Evolutionary conservation across 2,797 vertebrate species (phyloP), one percentile per base, ranked within the genome.

Genomic region (Enoplosus armatus): DNA sequence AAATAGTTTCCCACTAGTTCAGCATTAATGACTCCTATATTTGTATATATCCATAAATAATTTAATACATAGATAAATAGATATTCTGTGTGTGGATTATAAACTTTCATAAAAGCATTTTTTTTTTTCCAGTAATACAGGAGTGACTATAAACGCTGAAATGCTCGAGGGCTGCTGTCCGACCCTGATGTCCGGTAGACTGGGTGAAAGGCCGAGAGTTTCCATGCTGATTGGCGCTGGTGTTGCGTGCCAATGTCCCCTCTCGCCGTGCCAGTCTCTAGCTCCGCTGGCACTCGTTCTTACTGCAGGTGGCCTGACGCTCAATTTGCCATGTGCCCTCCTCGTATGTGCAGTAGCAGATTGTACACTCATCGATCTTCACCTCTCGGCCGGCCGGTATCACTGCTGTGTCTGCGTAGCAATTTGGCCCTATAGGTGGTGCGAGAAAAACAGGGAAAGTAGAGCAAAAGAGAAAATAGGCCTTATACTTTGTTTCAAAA

Each of bases 321-420:
- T 99, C 98, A 50, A 99, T 97, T 86, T 98, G 95, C 98, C 98
- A 99, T 0, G 98, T 99, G 78, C 97, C 98, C 83, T 99, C 98
- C 92, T 99, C 98, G 0, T 99, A 99, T 24, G 98, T 99, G 89
- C 98, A 99, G 95, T 99, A 98, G 89, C 98, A 99, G 93, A 99
- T 97, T 83, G 98, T 99, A 77, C 98, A 99, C 59, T 98, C 98
- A 27, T 99, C 97, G 0, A 98, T 98, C 93, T 98, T 97, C 92
- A 99, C 97, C 87, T 99, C 98, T 67, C 98, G 95, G 69, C 98
- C 98, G 0, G 98, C 98, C 47, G 98, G 98, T 84, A 99, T 99
- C 76, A 99, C 97, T 1, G 94, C 91, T 0, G 97, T 98, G 92
- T 99, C 98, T 7, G 97, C 98, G 80, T 98, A 99, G 94, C 98